Evolutionary conservation across 2,888 invertebrate species (phyloP).

Genomic region (Aporophyla lueneburgensis): DNA sequence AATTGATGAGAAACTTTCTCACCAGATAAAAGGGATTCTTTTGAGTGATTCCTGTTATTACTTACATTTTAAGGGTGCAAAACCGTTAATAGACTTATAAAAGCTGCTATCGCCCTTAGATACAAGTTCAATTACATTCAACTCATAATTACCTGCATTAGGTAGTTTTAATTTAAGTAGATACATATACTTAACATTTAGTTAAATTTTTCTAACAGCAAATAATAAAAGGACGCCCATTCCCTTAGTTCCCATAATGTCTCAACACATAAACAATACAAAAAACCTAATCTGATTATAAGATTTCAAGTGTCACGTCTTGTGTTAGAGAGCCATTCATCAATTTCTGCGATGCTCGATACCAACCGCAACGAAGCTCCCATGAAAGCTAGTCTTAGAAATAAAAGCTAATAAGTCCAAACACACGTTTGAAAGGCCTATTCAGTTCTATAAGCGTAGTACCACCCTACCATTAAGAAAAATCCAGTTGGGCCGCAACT

Average conservation of each 20-base stretch:
- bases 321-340: slow-evolving; percentile 69
- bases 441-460: slow-evolving; percentile 83
- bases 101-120: slow-evolving; percentile 12
- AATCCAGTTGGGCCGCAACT: slow-evolving; percentile 86
- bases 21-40: slow-evolving; percentile 61
- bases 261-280: slow-evolving; percentile 33
- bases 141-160: not conserved
- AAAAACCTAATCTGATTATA: slow-evolving; percentile 41
- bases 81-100: slow-evolving; percentile 48
- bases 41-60: slow-evolving; percentile 49
- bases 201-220: not conserved
- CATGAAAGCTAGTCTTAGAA: slow-evolving; percentile 86
- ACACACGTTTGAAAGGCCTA: slow-evolving; percentile 86
- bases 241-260: not conserved
- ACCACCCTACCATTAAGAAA: slow-evolving; percentile 86
- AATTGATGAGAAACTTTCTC: slow-evolving; percentile 60
- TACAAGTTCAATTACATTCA: slow-evolving; percentile 31
- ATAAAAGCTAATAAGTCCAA: slow-evolving; percentile 88
- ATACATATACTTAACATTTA: too few relatives aligned
- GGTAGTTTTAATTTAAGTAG: not conserved
- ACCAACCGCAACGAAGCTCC: slow-evolving; percentile 72
- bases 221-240: not conserved
- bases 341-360: slow-evolving; percentile 66
- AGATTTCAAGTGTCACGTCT: slow-evolving; percentile 57
- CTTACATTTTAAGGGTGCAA: slow-evolving; percentile 50